phyloP scores from a whole-genome alignment of 2,113 vertebrate genomes.

The Cygnus buccinator region DNA sequence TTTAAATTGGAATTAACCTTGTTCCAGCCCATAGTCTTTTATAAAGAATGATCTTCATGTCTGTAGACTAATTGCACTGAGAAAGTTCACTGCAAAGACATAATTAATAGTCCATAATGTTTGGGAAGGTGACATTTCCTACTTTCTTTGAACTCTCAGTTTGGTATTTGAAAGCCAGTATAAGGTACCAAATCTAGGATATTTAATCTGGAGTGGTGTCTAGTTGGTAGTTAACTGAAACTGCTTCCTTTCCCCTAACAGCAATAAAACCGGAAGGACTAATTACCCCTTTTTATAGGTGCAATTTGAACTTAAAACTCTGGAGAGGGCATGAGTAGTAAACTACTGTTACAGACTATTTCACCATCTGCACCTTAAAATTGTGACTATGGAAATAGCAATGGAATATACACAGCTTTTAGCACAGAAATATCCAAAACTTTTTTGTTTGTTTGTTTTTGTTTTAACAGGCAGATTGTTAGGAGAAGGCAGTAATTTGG shows the following conservation, averaged over 20 bases:
- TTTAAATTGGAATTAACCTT: constrained; percentile 74
- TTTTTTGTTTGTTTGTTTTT: background rate
- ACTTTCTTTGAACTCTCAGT: constrained; percentile 68
- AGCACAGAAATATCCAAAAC: background rate
- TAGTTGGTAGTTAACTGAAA: constrained; percentile 69
- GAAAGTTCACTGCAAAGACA: constrained; percentile 59
- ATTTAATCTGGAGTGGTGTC: constrained; percentile 64
- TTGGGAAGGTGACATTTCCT: constrained; percentile 78
- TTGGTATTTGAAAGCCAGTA: constrained; percentile 50
- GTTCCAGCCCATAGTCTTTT: constrained; percentile 44
- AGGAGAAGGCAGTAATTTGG: background rate
- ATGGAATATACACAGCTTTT: background rate
- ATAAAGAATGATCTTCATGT: constrained; percentile 70
- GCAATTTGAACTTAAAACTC: constrained; percentile 73
- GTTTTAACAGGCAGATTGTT: background rate
- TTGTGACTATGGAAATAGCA: constrained; percentile 5
- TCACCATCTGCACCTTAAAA: constrained; percentile 72
- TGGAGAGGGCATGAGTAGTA: constrained; percentile 56
- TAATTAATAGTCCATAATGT: constrained; percentile 73
- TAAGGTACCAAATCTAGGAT: constrained; percentile 40
- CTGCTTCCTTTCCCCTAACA: constrained; percentile 61
- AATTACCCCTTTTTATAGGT: constrained; percentile 77
- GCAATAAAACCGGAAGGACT: constrained; percentile 71
- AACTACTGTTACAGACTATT: constrained; percentile 48
- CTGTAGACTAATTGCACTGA: constrained; percentile 58